Base-by-base conservation (phyloP, 2,797 vertebrate genomes). In the Tadarida brasiliensis region DNA sequence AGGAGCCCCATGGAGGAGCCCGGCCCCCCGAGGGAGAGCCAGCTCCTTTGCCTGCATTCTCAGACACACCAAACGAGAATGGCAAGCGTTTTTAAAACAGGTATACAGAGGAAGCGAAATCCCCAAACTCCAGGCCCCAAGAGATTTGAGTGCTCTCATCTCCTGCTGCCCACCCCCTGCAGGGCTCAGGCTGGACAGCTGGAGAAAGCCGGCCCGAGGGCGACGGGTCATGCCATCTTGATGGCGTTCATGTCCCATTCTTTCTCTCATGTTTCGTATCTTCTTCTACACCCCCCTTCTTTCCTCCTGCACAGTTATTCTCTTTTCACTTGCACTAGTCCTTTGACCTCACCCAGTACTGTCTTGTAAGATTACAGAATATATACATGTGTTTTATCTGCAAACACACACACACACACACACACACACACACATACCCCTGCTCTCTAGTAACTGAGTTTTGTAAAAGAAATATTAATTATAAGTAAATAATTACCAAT, bases 161-260 rank as follows among this genome's bases (percentile, higher is more conserved):
- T n/a, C 20, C 68, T 20, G 1, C 7, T 11, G 28, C 0, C 5
- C 12, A 7, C 19, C 24, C 15, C 9, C 24, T 63, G 1, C 11
- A 11, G 10, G 2, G 28, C 30, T 65, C 15, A 26, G 44, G 10
- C 56, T 30, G 71, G 26, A 33, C 65, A 49, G 33, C 22, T 8
- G 19, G 26, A 26, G 8, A 26, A 63, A 28, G 10, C 65, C 5
- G 26, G 57, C 16, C 2, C 12, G 20, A 10, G 44, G 24, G 14
- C 39, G 2, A 33, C 0, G 11, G 11, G 15, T n/a, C 61, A 1
- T 28, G 39, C 28, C 73, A 65, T 44, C 73, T 19, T 28, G 57
- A 3, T 22, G 16, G 24, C 0, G 0, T 6, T 4, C 47, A 11
- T 0, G 0, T 22, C 11, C 1, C 14, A 4, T 14, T 49, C 28